Base-by-base conservation (phyloP, 2,888 invertebrate genomes). In the Galeopsomyia nigrocyanea region DNA sequence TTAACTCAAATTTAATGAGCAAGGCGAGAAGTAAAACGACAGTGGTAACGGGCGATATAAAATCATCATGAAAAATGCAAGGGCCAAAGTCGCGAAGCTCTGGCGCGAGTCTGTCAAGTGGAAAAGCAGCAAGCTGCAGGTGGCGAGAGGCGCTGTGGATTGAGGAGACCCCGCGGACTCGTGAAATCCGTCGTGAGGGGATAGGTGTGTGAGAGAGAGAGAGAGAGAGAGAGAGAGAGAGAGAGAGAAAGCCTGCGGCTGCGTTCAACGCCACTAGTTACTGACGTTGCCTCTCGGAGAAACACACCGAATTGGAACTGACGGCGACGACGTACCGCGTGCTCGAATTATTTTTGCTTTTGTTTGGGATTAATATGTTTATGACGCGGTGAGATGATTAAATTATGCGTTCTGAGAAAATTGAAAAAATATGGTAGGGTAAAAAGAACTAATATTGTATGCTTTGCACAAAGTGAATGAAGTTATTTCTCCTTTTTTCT, bases 141-240 rank as follows among this genome's bases (percentile, higher is more conserved):
- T 39, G 39, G 76, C 62, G 74, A 75, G 70, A 71, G 76, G 75
- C 39, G 13, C 77, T 71, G 63, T 82, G 82, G 80, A 83, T 83
- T 81, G 82, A 83, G 80, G 81, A 81, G 80, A 83, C 83, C 83
- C 83, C 62, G 78, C 78, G 83, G 83, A 80, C 82, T 83, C 83
- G 80, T 84, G 83, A 84, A 84, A 84, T 84, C 83, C 83, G 82
- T 83, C 83, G 39, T 39, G 39, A 39, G 39, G 13, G 39, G 39
- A 39, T 39, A 39, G 39, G 13, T 7, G n/a, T n/a, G n/a, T n/a
- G n/a, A n/a, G n/a, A n/a, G n/a, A n/a, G n/a, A n/a, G n/a, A n/a
- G n/a, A n/a, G n/a, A n/a, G n/a, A n/a, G 3, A 31, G 31, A 31
- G n/a, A 31, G 31, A 31, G 31, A 31, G 7, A 31, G 31, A 31